Base-by-base conservation (phyloP, 2,888 invertebrate genomes). In the Microctonus hyperodae region DNA sequence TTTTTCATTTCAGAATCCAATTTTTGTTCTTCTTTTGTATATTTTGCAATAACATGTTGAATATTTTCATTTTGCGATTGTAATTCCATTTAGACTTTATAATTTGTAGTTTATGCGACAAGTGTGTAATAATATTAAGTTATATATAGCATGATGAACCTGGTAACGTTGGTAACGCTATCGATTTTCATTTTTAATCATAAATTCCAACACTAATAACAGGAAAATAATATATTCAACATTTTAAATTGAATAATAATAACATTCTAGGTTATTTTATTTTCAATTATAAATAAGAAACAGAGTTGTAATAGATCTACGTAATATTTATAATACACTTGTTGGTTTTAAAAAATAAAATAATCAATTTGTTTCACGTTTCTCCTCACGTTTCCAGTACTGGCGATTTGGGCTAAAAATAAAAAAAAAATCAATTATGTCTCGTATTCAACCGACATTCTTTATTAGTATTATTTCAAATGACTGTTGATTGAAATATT, bases 391-490 rank as follows among this genome's bases (percentile, higher is more conserved):
- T 44, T 65, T 78, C 82, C 56, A 75, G 59, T 31, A 69, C 71
- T 67, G 80, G 77, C 7, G 78, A 76, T 69, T 80, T 80, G 64
- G 83, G 82, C 83, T 82, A 69, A 33, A 81, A 81, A 70, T 63
- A 35, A 60, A 56, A 64, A 53, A n/a, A n/a, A n/a, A n/a, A n/a
- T n/a, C n/a, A n/a, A n/a, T n/a, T n/a, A n/a, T n/a, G n/a, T n/a
- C n/a, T n/a, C n/a, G n/a, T n/a, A n/a, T n/a, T n/a, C n/a, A n/a
- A n/a, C n/a, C n/a, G n/a, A n/a, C n/a, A n/a, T n/a, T n/a, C n/a
- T n/a, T n/a, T n/a, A n/a, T n/a, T n/a, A n/a, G n/a, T n/a, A n/a
- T n/a, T n/a, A n/a, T n/a, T n/a, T n/a, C n/a, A n/a, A n/a, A n/a
- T n/a, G n/a, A n/a, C n/a, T n/a, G n/a, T n/a, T n/a, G n/a, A n/a